Percentiles rank a stretch among this genome's conserved stretches.
Conservation (phyloP, 1,140 invertebrate genomes). For the Polyergus mexicanus region DNA sequence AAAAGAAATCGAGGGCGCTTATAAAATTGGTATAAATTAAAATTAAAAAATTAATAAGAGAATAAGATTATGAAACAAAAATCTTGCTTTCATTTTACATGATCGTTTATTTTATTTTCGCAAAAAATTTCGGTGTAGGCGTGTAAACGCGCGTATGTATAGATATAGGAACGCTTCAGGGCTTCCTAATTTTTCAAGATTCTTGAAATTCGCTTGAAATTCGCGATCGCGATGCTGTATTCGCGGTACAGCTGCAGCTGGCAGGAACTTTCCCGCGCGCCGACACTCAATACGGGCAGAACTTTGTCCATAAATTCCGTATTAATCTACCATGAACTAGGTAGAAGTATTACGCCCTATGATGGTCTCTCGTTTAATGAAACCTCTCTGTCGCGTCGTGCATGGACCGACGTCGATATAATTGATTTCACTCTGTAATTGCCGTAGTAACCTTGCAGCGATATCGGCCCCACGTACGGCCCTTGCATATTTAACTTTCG, state of each 20-base stretch:
- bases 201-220: slow-evolving; percentile 38
- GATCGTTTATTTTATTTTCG: background rate
- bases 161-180: no score
- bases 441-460: slow-evolving; percentile 29
- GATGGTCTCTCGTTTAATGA: slow-evolving; percentile 63
- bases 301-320: slow-evolving; percentile 71
- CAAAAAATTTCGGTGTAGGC: background rate
- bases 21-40: background rate
- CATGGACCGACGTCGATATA: slow-evolving; percentile 47
- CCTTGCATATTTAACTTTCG: slow-evolving; percentile 16
- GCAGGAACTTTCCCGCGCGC: slow-evolving; percentile 56
- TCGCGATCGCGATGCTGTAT: slow-evolving; percentile 2
- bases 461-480: slow-evolving; percentile 1
- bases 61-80: background rate
- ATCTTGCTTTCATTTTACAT: background rate
- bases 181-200: slow-evolving; percentile 1
- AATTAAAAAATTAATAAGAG: slow-evolving; percentile 2
- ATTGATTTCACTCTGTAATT: slow-evolving; percentile 40
- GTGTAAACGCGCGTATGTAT: background rate
- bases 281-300: slow-evolving; percentile 65
- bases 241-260: slow-evolving; percentile 50
- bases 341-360: slow-evolving; percentile 55
- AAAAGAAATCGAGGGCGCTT: background rate
- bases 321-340: slow-evolving; percentile 70
- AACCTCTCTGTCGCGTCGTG: slow-evolving; percentile 46